These are phyloP conservation scores for Netelia melanura DNA, from an alignment of 2,888 invertebrate species.

Conservation along the genomic window DNA sequence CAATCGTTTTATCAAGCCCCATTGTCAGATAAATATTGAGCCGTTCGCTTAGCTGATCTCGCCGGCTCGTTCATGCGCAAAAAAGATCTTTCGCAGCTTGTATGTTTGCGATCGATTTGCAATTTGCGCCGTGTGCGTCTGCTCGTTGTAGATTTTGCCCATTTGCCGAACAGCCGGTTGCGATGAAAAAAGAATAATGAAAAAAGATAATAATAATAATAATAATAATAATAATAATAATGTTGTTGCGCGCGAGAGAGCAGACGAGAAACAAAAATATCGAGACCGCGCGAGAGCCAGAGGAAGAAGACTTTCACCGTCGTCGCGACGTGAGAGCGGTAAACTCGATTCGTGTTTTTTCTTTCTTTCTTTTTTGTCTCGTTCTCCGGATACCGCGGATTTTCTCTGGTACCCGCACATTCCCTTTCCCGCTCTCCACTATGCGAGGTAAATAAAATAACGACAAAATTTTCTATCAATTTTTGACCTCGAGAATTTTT, in stretches of 20 bases:
- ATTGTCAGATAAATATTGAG: constrained; percentile 11
- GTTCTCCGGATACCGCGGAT: constrained; percentile 28
- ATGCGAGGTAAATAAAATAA: too few relatives aligned
- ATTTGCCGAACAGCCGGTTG: constrained; percentile 46
- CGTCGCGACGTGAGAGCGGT: constrained; percentile 45
- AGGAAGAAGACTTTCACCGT: constrained; percentile 65
- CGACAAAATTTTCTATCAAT: not conserved
- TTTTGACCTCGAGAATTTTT: too few relatives aligned
- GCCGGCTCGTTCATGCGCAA: constrained; percentile 12
- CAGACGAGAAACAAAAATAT: constrained; percentile 63
- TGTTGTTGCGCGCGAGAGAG: not conserved
- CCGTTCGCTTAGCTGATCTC: constrained; percentile 5
- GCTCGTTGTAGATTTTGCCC: constrained; percentile 43
- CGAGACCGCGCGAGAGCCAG: constrained; percentile 30
- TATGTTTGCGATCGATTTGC: constrained; percentile 30
- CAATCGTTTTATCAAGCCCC: constrained; percentile 11
- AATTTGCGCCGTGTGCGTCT: constrained; percentile 9
- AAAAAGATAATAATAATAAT: not conserved
- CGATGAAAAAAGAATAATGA: not conserved
- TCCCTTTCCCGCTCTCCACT: constrained; percentile 1
- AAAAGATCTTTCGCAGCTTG: constrained; percentile 18
- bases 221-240: not conserved
- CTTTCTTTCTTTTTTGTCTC: constrained; percentile 25
- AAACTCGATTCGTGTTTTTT: not conserved
- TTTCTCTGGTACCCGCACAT: constrained; percentile 66